Evolutionary conservation across 2,113 vertebrate genomes (phyloP).

Genomic region (Triplophysa rosa): DNA sequence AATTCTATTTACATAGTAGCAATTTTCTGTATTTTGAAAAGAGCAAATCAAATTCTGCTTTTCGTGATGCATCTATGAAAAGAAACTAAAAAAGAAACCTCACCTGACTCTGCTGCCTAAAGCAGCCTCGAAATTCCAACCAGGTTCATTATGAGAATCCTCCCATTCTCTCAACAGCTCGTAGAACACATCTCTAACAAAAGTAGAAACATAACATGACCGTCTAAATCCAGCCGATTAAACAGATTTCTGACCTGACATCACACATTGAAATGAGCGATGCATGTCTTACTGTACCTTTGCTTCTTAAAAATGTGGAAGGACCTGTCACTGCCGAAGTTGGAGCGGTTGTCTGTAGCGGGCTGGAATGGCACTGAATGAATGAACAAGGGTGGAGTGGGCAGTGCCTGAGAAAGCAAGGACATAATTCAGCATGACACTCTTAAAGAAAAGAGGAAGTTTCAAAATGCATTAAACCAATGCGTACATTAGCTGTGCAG

Average conservation of each 20-base stretch:
- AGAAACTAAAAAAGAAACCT: neutral
- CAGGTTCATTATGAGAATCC: slow-evolving; percentile 85
- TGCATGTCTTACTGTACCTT: slow-evolving; percentile 71
- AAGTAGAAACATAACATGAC: slow-evolving; percentile 8
- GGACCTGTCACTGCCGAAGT: slow-evolving; percentile 90
- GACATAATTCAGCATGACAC: neutral
- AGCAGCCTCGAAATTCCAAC: slow-evolving; percentile 89
- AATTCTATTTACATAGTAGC: too few relatives aligned
- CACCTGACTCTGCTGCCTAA: slow-evolving; percentile 89
- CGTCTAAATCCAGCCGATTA: neutral
- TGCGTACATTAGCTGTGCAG: slow-evolving; percentile 86
- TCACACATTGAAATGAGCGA: neutral
- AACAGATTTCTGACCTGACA: neutral
- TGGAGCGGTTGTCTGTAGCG: slow-evolving; percentile 94
- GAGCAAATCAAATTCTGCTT: too few relatives aligned
- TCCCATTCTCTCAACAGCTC: slow-evolving; percentile 96
- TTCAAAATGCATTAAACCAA: neutral
- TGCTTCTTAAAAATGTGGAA: slow-evolving; percentile 99
- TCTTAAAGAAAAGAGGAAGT: neutral
- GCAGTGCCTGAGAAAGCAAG: slow-evolving; percentile 76
- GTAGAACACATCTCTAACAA: slow-evolving; percentile 91
- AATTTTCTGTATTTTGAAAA: too few relatives aligned
- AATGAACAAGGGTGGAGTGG: slow-evolving; percentile 79
- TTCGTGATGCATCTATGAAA: neutral
- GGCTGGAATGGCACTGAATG: slow-evolving; percentile 96